These are phyloP conservation scores for Pluvianellus socialis DNA, from an alignment of 2,113 vertebrate genomes.

Conservation along the genomic window DNA sequence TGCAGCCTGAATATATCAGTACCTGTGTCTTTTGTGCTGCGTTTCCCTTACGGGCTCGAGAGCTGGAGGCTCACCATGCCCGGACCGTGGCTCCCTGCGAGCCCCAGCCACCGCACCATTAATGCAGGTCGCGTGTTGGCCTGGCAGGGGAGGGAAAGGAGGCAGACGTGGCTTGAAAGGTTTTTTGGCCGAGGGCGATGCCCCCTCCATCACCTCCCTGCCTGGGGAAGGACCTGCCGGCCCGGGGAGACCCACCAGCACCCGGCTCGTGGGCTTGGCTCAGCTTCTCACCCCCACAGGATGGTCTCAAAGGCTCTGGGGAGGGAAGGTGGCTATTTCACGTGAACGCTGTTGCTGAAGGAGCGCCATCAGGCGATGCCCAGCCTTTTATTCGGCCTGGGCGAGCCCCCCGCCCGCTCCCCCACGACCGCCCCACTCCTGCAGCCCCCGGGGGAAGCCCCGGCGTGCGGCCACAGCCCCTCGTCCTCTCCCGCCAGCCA, in stretches of 20 bases:
- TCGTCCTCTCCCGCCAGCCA: neutral
- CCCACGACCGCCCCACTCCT: accelerated
- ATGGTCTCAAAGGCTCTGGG: neutral
- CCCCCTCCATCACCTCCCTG: neutral
- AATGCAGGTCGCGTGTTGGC: accelerated
- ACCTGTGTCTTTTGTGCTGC: conserved; percentile 70
- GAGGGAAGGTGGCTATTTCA: neutral
- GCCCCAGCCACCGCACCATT: neutral
- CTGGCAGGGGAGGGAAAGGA: neutral
- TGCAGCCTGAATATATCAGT: conserved; percentile 73
- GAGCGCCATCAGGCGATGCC: neutral
- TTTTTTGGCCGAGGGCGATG: neutral
- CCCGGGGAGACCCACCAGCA: neutral
- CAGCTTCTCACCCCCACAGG: neutral
- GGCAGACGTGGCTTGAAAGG: accelerated
- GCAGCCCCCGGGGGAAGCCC: neutral
- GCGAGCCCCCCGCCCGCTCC: neutral
- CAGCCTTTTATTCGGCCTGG: neutral
- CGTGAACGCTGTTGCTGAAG: neutral
- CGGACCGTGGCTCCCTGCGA: neutral
- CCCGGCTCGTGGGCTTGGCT: neutral
- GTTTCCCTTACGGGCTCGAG: neutral
- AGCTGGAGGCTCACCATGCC: neutral
- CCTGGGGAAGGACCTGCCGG: neutral
- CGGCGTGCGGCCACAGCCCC: accelerated